Evolutionary conservation across 2,113 vertebrate species (phyloP), one percentile per base, ranked within the genome.

Genomic region (Scomber japonicus): DNA sequence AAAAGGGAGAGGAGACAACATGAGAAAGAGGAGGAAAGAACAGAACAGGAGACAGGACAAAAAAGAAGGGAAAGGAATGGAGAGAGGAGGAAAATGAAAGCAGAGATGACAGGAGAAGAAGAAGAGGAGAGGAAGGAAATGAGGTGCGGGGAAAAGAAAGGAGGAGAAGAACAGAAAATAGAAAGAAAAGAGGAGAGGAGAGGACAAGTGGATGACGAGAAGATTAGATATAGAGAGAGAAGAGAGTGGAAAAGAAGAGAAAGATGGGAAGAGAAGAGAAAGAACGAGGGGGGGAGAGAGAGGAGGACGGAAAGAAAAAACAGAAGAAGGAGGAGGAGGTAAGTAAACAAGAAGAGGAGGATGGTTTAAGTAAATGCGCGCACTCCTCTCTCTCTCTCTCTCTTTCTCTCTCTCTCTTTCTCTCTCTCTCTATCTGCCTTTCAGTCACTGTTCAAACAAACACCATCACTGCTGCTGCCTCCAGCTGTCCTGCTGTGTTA

Each of bases 401-500:
- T 27, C 24, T 27, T 1, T 27, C 24, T 27, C 24, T 27, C 24
- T 27, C 24, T 27, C 24, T 27, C 24, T 1, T 3, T 27, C 24
- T 27, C 24, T 27, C 24, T 27, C 24, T 27, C 46, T 77, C 65
- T 51, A 51, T 59, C 74, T 49, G 64, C 46, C 54, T 30, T 45
- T 66, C 63, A 31, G 51, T 51, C 59, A 40, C 11, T 69, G 70
- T 79, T 88, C 72, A 82, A 64, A 81, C 75, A 78, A 71, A 78
- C 70, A 65, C n/a, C 59, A 53, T 78, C 57, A 44, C 64, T 51
- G 59, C 80, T 72, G 74, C 81, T 68, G 78, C 85, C 64, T 62
- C 60, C 54, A 72, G 60, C 24, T 75, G 70, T 86, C 80, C 82
- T 63, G 77, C 76, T 68, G 72, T 61, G 57, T 82, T 92, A 82